A percentile compares a stretch with the other conserved stretches of the same genome.
phyloP scores from a whole-genome alignment of 2,888 invertebrate genomes.

The Eupithecia exiguata region DNA sequence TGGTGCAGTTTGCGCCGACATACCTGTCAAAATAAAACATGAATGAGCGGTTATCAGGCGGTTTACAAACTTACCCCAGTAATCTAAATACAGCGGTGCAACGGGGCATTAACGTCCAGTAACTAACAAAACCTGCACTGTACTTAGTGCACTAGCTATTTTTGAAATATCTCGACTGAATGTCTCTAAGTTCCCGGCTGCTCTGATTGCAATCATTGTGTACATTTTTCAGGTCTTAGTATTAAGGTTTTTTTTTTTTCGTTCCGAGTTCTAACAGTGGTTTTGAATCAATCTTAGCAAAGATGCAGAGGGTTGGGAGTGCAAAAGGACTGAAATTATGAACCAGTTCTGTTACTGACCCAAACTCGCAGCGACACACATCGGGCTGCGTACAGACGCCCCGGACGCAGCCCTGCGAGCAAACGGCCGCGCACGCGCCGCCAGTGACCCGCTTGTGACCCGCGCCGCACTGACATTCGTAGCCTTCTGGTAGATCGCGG shows the following conservation, averaged over 20 bases:
- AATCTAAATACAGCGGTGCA: neutral
- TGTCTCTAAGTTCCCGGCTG: no score
- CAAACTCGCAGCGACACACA: slow-evolving; percentile 95
- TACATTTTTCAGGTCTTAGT: no score
- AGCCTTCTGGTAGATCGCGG: slow-evolving; percentile 91
- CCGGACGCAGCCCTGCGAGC: slow-evolving; percentile 92
- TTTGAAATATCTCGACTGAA: no score
- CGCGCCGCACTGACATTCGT: slow-evolving; percentile 92
- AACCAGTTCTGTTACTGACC: slow-evolving; percentile 71
- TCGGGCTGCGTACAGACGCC: slow-evolving; percentile 93
- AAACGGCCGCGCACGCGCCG: slow-evolving; percentile 90
- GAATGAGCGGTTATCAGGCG: neutral
- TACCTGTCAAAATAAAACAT: slow-evolving; percentile 33
- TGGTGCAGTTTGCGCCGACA: slow-evolving; percentile 96
- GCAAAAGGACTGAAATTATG: neutral
- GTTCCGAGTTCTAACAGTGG: no score
- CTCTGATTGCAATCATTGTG: no score
- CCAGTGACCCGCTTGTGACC: slow-evolving; percentile 82
- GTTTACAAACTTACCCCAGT: neutral
- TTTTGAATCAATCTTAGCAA: no score
- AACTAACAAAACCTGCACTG: no score
- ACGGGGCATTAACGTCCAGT: neutral
- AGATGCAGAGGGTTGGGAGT: neutral
- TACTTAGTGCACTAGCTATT: no score
- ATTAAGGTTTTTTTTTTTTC: no score